These are phyloP conservation scores for Siniperca knerii DNA, from an alignment of 2,113 vertebrate genomes.

Conservation along the genomic window DNA sequence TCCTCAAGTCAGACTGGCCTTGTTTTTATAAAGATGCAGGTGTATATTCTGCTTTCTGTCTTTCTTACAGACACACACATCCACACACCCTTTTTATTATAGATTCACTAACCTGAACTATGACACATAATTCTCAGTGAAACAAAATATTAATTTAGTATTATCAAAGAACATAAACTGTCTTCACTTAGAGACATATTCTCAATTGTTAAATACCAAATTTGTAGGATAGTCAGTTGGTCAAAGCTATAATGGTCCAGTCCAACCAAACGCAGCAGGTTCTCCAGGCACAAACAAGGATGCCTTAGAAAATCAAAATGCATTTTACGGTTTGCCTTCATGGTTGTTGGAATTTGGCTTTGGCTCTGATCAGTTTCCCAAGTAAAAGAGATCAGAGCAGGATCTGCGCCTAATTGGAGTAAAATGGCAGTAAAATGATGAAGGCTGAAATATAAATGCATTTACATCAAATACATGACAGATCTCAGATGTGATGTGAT, in stretches of 20 bases:
- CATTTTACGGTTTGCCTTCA: neutral
- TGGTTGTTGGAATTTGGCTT: constrained; percentile 6
- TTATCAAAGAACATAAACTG: neutral
- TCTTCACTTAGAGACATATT: neutral
- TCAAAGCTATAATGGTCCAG: neutral
- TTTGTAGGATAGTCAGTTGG: neutral
- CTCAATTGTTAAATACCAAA: neutral
- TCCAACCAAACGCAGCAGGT: neutral
- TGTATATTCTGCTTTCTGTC: neutral
- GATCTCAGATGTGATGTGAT: neutral
- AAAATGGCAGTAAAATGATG: neutral
- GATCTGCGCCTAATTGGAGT: constrained; percentile 11
- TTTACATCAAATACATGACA: constrained; percentile 1
- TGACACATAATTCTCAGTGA: neutral
- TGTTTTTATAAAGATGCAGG: constrained; percentile 9
- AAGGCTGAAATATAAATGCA: neutral
- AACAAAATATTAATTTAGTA: neutral
- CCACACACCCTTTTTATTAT: neutral
- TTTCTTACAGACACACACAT: neutral
- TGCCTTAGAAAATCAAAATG: constrained; percentile 4
- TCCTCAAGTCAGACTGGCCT: neutral
- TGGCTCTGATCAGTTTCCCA: neutral
- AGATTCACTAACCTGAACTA: neutral
- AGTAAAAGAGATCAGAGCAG: neutral
- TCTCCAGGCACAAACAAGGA: neutral